Conservation (phyloP, 2,888 invertebrate genomes). For the Tinea pellionella region DNA sequence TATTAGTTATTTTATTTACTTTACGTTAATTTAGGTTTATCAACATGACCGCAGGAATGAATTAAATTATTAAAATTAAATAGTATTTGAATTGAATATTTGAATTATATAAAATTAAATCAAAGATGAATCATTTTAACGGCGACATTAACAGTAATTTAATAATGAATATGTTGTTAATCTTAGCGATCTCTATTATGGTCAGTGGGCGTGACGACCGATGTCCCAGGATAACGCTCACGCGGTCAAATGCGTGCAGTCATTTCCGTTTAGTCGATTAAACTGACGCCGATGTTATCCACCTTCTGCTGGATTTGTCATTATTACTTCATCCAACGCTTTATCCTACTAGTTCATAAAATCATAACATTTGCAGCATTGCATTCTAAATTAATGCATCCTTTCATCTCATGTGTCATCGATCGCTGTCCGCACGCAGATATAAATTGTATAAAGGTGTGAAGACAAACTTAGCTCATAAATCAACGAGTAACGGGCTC, state of each 20-base stretch:
- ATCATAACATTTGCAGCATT: neutral
- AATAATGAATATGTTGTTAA: neutral
- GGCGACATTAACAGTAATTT: slow-evolving; percentile 10
- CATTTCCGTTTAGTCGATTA: slow-evolving; percentile 23
- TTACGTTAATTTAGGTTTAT: no score
- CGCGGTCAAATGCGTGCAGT: slow-evolving; percentile 21
- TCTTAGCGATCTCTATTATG: slow-evolving; percentile 11
- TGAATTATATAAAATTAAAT: neutral
- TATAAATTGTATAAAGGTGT: slow-evolving; percentile 28
- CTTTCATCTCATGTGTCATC: slow-evolving; percentile 9
- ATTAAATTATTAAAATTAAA: neutral
- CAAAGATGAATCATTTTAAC: neutral
- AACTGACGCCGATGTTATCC: neutral
- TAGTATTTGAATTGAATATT: neutral
- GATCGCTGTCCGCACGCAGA: slow-evolving; percentile 23
- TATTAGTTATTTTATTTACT: no score
- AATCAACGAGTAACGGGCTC: slow-evolving; percentile 42
- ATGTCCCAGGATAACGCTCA: slow-evolving; percentile 38
- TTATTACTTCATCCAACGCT: neutral
- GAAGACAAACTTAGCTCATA: slow-evolving; percentile 41
- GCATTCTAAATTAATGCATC: neutral
- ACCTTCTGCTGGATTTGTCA: neutral
- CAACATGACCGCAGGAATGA: neutral
- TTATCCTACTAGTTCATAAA: neutral
- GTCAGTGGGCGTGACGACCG: slow-evolving; percentile 25